Evolutionary conservation across 2,888 invertebrate genomes (phyloP).

Genomic region (Drosophila aldrichi): DNA sequence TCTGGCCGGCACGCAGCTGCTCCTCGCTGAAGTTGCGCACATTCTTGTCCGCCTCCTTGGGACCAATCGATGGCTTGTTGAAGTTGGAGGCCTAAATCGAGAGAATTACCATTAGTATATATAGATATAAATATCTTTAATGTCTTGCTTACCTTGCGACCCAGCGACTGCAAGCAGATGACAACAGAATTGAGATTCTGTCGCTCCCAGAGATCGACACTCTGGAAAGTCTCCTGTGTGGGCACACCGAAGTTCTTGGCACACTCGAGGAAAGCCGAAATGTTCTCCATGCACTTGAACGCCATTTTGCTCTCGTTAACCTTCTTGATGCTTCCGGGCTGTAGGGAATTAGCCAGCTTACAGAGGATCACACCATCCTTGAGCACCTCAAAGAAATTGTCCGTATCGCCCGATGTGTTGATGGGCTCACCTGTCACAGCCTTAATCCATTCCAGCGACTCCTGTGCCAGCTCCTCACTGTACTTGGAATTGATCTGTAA

Average conservation of each 20-base stretch:
- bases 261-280: slow-evolving; percentile 95
- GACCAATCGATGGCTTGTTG: slow-evolving; percentile 96
- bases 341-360: slow-evolving; percentile 94
- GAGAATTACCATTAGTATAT: slow-evolving; percentile 43
- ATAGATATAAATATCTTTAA: neutral
- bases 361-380: slow-evolving; percentile 96
- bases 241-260: slow-evolving; percentile 95
- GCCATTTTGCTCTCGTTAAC: slow-evolving; percentile 96
- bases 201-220: slow-evolving; percentile 98
- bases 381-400: slow-evolving; percentile 95
- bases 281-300: slow-evolving; percentile 99
- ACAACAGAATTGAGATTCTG: slow-evolving; percentile 98
- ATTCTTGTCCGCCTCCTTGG: slow-evolving; percentile 98
- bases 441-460: slow-evolving; percentile 97
- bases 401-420: slow-evolving; percentile 95
- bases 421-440: slow-evolving; percentile 93
- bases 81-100: slow-evolving; percentile 90
- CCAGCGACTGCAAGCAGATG: slow-evolving; percentile 96
- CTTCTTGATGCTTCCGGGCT: slow-evolving; percentile 95
- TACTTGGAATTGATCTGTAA: slow-evolving; percentile 98
- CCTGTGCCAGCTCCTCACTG: slow-evolving; percentile 96
- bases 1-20: slow-evolving; percentile 96
- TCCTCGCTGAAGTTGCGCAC: slow-evolving; percentile 97
- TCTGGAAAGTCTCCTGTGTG: slow-evolving; percentile 97
- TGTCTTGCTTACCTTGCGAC: slow-evolving; percentile 91